Percentiles rank a stretch among this genome's conserved stretches.
These are phyloP conservation scores for Gobionotothen gibberifrons DNA, from an alignment of 2,797 vertebrate species.

Conservation along the genomic window DNA sequence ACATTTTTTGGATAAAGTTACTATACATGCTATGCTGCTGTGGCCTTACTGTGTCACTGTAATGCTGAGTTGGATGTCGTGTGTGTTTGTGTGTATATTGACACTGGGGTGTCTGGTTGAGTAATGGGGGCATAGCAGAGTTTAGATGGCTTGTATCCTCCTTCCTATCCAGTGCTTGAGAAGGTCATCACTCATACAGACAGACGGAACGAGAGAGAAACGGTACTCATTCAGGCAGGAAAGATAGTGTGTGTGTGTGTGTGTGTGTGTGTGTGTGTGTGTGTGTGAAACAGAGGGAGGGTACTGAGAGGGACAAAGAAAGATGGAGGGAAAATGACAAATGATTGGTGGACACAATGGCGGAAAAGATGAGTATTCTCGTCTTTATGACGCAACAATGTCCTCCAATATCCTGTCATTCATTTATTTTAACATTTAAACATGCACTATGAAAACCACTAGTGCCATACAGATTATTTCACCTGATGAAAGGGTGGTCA, in stretches of 20 bases:
- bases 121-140: slow-evolving; percentile 65
- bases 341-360: neutral
- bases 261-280: slow-evolving; percentile 25
- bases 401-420: neutral
- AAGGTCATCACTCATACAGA: slow-evolving; percentile 69
- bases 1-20: slow-evolving; percentile 62
- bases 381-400: neutral
- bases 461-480: neutral
- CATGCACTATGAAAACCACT: neutral
- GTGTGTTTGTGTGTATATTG: slow-evolving; percentile 41
- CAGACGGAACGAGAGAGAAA: slow-evolving; percentile 27
- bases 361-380: neutral
- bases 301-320: slow-evolving; percentile 14
- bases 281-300: slow-evolving; percentile 23
- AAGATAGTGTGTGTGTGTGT: slow-evolving; percentile 17
- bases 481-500: neutral
- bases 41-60: slow-evolving; percentile 61
- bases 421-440: slow-evolving; percentile 2
- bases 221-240: slow-evolving; percentile 42
- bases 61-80: slow-evolving; percentile 54
- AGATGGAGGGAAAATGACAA: slow-evolving; percentile 14
- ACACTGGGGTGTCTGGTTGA: slow-evolving; percentile 68
- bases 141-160: slow-evolving; percentile 72
- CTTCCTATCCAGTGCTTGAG: slow-evolving; percentile 59
- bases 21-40: slow-evolving; percentile 47